Evolutionary conservation across 2,113 vertebrate species (phyloP), one percentile per base, ranked within the genome.

Genomic region (Cephalophus harveyi): DNA sequence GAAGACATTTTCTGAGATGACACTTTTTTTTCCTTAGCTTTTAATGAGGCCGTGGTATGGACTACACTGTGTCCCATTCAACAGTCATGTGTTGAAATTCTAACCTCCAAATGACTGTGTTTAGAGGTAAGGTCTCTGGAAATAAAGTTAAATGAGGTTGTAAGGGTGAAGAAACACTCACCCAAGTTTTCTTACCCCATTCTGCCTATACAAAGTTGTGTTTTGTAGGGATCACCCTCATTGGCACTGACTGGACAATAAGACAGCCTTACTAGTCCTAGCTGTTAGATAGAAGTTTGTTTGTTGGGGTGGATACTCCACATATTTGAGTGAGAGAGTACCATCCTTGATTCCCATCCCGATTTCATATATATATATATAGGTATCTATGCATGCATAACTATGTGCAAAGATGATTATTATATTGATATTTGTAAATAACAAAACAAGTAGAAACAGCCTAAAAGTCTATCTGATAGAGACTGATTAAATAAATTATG

Each of bases 1-100:
- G 54, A 91, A 48, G 90, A 52, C 89, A 57, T 96, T 92, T 92
- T 92, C 89, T 89, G 46, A 96, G 52, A 74, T 86, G 60, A 81
- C 6, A 74, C 11, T 57, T 30, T 88, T 57, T 25, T 21, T 6
- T 5, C 2, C 12, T 25, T 33, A 94, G 87, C 43, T 76, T 78
- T 86, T 81, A 62, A 85, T 54, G 76, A 13, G 11, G n/a, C 15
- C 81, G 11, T 93, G 14, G 46, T 82, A 3, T 23, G 17, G 43
- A 60, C n/a, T 25, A 46, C 79, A 81, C 54, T 81, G 9, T 82
- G 15, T 82, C 30, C 62, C 33, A 55, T 23, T 28, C 11, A 52
- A 43, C 64, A 89, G 89, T 79, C 43, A 13, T 85, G 50, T 79
- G 57, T 89, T 93, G 78, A 79, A 93, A 67, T 62, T 50, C 15